A percentile compares a stretch with the other conserved stretches of the same genome.
phyloP scores from a whole-genome alignment of 1,140 invertebrate species.

The Matsumurasca onukii region DNA sequence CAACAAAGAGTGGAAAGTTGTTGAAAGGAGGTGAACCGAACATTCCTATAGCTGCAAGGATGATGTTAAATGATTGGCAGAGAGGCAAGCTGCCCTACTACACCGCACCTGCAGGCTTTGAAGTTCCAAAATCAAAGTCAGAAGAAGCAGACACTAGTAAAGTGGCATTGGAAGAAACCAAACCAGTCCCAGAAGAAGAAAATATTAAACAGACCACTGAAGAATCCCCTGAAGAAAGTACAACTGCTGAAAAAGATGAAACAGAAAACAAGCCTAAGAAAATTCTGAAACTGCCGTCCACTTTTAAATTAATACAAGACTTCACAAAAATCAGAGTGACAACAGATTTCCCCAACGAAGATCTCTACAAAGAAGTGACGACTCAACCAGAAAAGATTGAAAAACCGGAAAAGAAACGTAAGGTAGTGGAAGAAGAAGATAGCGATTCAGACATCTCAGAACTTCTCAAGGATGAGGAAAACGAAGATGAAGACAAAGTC shows the following conservation, averaged over 20 bases:
- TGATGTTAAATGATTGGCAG: conserved; percentile 99
- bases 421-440: conserved; percentile 42
- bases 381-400: conserved; percentile 38
- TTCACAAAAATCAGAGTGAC: conserved; percentile 78
- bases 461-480: conserved; percentile 49
- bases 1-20: conserved; percentile 82
- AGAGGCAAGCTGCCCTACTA: conserved; percentile 96
- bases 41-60: conserved; percentile 81
- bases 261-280: conserved; percentile 26
- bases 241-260: background rate
- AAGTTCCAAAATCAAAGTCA: conserved; percentile 52
- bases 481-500: conserved; percentile 39
- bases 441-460: conserved; percentile 47
- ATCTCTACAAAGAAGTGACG: conserved; percentile 50
- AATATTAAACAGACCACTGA: background rate
- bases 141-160: conserved; percentile 8
- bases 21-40: conserved; percentile 97
- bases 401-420: conserved; percentile 41
- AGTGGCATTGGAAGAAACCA: conserved; percentile 16
- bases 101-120: conserved; percentile 78
- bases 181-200: background rate
- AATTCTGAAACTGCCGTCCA: conserved; percentile 32
- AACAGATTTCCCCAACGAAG: conserved; percentile 66
- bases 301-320: conserved; percentile 66
- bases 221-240: background rate